These are phyloP conservation scores for Theodoxus fluviatilis DNA, from an alignment of 2,888 invertebrate species.

Conservation along the genomic window DNA sequence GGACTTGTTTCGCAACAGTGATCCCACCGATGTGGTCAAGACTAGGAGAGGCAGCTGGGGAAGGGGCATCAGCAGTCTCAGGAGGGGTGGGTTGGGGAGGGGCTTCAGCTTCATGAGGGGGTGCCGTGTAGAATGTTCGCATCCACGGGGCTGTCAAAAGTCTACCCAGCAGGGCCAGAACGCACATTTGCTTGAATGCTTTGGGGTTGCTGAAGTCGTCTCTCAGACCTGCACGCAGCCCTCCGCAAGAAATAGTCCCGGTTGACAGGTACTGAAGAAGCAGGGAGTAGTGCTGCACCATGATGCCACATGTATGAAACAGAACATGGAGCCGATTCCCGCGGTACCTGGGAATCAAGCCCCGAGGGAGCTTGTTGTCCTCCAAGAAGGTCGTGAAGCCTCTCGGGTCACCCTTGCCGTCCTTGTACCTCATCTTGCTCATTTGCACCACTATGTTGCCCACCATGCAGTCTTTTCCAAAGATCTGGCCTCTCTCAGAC, in stretches of 20 bases:
- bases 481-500: conserved; percentile 23
- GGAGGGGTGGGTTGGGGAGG: too few relatives aligned
- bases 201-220: conserved; percentile 19
- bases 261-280: conserved; percentile 22
- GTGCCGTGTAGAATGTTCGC: too few relatives aligned
- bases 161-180: conserved; percentile 24
- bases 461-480: conserved; percentile 31
- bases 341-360: conserved; percentile 27
- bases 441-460: conserved; percentile 30
- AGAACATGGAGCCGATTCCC: conserved; percentile 30
- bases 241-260: conserved; percentile 26
- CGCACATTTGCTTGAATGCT: conserved; percentile 22
- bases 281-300: conserved; percentile 13
- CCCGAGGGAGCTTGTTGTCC: conserved; percentile 18
- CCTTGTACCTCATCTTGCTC: too few relatives aligned
- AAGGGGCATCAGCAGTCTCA: too few relatives aligned
- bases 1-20: too few relatives aligned
- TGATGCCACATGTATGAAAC: conserved; percentile 26
- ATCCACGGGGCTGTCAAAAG: conserved; percentile 17
- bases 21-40: too few relatives aligned
- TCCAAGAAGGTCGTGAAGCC: conserved; percentile 27
- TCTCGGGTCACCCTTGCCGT: too few relatives aligned
- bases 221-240: conserved; percentile 13
- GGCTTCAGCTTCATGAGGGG: too few relatives aligned
- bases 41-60: too few relatives aligned